These are phyloP conservation scores for Lepetodrilus schrolli DNA, from an alignment of 2,888 invertebrate species.

Conservation along the genomic window DNA sequence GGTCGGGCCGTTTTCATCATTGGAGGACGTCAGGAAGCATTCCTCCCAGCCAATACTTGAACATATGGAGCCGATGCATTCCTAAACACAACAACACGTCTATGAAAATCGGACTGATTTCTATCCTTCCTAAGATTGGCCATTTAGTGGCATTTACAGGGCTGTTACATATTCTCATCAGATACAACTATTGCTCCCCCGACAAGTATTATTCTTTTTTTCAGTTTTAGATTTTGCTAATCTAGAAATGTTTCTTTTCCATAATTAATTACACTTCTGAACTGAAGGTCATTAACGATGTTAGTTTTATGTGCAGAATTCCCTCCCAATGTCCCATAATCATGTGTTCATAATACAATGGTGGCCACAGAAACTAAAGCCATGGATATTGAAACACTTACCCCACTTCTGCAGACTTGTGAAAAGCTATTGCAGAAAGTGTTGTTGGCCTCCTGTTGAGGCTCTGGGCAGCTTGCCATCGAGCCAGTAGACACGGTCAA, in stretches of 20 bases:
- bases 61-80: slow-evolving; percentile 96
- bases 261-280: too few species aligned
- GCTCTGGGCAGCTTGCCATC: slow-evolving; percentile 90
- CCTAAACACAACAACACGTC: slow-evolving; percentile 76
- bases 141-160: too few species aligned
- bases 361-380: too few species aligned
- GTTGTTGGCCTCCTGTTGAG: slow-evolving; percentile 88
- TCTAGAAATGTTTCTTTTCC: too few species aligned
- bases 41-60: slow-evolving; percentile 94
- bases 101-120: too few species aligned
- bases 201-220: too few species aligned
- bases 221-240: too few species aligned
- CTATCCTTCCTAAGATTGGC: too few species aligned
- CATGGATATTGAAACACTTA: slow-evolving; percentile 2
- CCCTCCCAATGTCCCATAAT: too few species aligned
- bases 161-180: not conserved
- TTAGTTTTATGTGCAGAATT: too few species aligned
- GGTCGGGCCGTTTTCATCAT: slow-evolving; percentile 81
- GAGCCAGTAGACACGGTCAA: slow-evolving; percentile 60
- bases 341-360: too few species aligned
- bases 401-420: slow-evolving; percentile 37
- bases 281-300: too few species aligned
- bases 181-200: not conserved
- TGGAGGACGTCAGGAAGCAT: slow-evolving; percentile 83
- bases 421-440: slow-evolving; percentile 98